These are phyloP conservation scores for Drosophila erecta DNA, from an alignment of 1,140 invertebrate species.

Conservation along the genomic window DNA sequence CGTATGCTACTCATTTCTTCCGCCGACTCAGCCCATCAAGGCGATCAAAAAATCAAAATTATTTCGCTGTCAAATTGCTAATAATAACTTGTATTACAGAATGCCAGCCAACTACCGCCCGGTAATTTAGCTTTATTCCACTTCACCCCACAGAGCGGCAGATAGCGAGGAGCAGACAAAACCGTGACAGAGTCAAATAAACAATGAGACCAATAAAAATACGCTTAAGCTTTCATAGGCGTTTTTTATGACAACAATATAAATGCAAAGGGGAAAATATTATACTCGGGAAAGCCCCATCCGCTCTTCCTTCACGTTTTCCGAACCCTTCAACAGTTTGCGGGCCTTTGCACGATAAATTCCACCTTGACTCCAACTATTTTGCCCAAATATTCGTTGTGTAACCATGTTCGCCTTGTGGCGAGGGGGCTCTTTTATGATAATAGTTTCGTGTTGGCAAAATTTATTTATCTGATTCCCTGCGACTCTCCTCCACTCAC, in stretches of 20 bases:
- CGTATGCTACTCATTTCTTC: background rate
- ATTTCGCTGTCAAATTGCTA: slow-evolving; percentile 80
- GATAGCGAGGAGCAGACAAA: slow-evolving; percentile 35
- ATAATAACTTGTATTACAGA: slow-evolving; percentile 80
- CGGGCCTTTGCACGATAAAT: slow-evolving; percentile 67
- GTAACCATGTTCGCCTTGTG: slow-evolving; percentile 57
- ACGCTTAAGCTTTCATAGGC: slow-evolving; percentile 84
- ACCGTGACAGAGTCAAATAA: slow-evolving; percentile 81
- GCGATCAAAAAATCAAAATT: slow-evolving; percentile 79
- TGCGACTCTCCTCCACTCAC: slow-evolving; percentile 6
- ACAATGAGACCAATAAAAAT: slow-evolving; percentile 83
- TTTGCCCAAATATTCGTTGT: slow-evolving; percentile 72
- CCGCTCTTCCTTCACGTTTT: background rate
- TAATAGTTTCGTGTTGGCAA: slow-evolving; percentile 84
- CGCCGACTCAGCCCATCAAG: slow-evolving; percentile 26
- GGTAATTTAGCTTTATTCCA: slow-evolving; percentile 6
- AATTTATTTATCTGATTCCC: slow-evolving; percentile 83
- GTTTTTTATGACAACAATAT: slow-evolving; percentile 84
- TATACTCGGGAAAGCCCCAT: slow-evolving; percentile 11
- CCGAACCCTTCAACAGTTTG: slow-evolving; percentile 75
- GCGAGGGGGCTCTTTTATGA: slow-evolving; percentile 63
- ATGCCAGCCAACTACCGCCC: slow-evolving; percentile 15
- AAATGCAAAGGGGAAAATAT: slow-evolving; percentile 79
- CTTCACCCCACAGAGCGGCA: background rate
- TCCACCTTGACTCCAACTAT: slow-evolving; percentile 69